Conservation (phyloP, 2,888 invertebrate genomes). For the Chymomyza caudatula region DNA sequence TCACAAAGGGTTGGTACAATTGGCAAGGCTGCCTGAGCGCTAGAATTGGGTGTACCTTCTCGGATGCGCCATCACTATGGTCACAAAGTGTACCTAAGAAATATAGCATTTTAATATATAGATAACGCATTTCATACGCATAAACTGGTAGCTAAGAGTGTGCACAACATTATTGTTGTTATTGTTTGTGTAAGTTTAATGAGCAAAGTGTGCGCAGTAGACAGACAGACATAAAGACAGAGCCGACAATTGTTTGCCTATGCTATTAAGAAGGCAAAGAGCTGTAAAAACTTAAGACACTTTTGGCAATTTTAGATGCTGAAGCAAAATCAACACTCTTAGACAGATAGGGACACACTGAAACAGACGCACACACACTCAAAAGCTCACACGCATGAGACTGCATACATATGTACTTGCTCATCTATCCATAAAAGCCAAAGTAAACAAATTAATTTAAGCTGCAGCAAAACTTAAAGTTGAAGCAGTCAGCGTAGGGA, state of each 20-base stretch:
- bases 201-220: slow-evolving; percentile 21
- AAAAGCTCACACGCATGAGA: slow-evolving; percentile 11
- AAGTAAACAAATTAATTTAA: slow-evolving; percentile 57
- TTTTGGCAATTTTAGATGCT: slow-evolving; percentile 40
- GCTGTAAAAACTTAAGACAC: slow-evolving; percentile 47
- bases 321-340: slow-evolving; percentile 36
- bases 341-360: slow-evolving; percentile 2
- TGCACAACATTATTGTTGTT: slow-evolving; percentile 59
- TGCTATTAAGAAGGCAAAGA: slow-evolving; percentile 39
- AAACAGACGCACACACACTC: slow-evolving; percentile 16
- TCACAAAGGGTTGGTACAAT: too few relatives aligned
- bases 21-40: too few relatives aligned
- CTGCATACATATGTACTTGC: too few relatives aligned
- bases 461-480: slow-evolving; percentile 60
- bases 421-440: slow-evolving; percentile 1
- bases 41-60: too few relatives aligned
- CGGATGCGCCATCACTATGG: too few relatives aligned
- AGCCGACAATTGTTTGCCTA: slow-evolving; percentile 36
- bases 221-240: neutral
- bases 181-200: slow-evolving; percentile 64
- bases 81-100: too few relatives aligned
- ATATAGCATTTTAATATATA: too few relatives aligned
- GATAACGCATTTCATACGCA: slow-evolving; percentile 28
- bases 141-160: neutral
- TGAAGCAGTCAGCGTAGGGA: slow-evolving; percentile 1